Evolutionary conservation across 2,888 invertebrate species (phyloP), one percentile per base, ranked within the genome.

Genomic region (Agrotis puta): DNA sequence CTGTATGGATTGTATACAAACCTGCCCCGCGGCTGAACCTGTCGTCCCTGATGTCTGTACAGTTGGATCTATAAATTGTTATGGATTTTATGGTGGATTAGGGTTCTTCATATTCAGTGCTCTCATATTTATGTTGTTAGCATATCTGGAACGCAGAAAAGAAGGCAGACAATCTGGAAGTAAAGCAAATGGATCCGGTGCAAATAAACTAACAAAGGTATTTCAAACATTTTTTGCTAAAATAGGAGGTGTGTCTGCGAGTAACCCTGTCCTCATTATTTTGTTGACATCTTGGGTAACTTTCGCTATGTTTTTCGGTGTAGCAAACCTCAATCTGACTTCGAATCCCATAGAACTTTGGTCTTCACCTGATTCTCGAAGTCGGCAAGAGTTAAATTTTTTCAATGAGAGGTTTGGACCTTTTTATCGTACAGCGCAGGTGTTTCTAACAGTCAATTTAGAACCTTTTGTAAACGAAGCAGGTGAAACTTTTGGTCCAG

Each of bases 341-440:
- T 97, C 98, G 0, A 97, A 99, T 91, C 99, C 99, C 0, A 97
- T 99, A 2, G 98, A 99, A 90, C 96, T 99, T 56, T 99, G 99
- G 99, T 98, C 99, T 0, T 96, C 98, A 0, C 98, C 98, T 2
- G 93, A 96, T 39, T 99, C 99, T 85, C 96, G 97, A 74, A 98
- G 99, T 48, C 97, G 99, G 71, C 89, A 97, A 53, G 98, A 99
- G 88, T 98, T 99, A 89, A 97, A 98, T 76, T 99, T 98, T 90
- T 99, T 98, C 88, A 99, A 99, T 91, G 93, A 96, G 18, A 97
- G 98, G 86, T 99, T 99, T 90, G 97, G 97, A 13, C 99, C 99
- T 0, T 99, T 99, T 93, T 99, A 98, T 91, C 97, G 99, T 65
- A 98, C 98, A 3, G 98, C 99, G 88, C 99, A 99, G 94, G 94